Base-by-base conservation (phyloP, 1,140 invertebrate species). In the Lamellibrachia luymesi region DNA sequence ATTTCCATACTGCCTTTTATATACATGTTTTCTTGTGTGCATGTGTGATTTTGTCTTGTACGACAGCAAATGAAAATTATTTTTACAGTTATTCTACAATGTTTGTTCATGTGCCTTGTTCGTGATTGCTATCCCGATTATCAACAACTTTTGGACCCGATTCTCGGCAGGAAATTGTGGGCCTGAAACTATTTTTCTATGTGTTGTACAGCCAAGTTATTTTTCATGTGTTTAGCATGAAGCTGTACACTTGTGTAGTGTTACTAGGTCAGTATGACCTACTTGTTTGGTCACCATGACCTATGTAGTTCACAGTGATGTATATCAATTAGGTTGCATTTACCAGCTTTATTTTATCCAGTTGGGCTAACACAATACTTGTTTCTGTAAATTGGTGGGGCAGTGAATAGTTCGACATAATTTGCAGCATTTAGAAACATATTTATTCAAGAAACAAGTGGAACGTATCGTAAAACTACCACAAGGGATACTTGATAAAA, bases 201-300 rank as follows among this genome's bases (percentile, higher is more conserved):
- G 64, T 80, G 64, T 80, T 80, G 64, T 80, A 80, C 64, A 80
- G 64, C 64, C 64, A 80, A 22, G 25, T 80, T 80, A 80, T 80
- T 80, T 80, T 80, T 80, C 64, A 80, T 80, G 64, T 80, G 64
- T 80, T 80, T 80, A 80, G 64, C 64, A 80, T 80, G 64, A 80
- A 80, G 64, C 64, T 80, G 64, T 80, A 80, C 64, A 80, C 64
- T 80, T 22, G 64, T 80, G 5, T 80, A 8, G 17, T 80, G 5
- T 80, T 2, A 22, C 64, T 22, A 22, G 64, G 64, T 80, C 64
- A 17, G 64, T 22, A 4, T 80, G 64, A 80, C 64, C 64, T 80
- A 22, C 17, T 7, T 56, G 13, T 6, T 56, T 6, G 52, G 52
- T 56, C 52, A 56, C 52, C 52, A 7, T 56, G 52, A 56, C 52